Conservation (phyloP, 2,888 invertebrate genomes). For the Folsomia candida region DNA sequence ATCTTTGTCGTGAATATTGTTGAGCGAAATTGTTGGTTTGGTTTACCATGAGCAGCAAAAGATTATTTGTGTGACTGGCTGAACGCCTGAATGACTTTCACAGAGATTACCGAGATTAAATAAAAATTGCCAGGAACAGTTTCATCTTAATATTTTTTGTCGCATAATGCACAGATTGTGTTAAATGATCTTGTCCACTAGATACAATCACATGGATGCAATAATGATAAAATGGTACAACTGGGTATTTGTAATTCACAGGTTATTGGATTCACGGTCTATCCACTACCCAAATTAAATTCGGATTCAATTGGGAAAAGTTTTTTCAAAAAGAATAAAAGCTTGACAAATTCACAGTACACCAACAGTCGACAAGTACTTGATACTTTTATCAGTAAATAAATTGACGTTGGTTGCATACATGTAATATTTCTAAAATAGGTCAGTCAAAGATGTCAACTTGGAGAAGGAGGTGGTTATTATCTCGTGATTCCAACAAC, state of each 20-base stretch:
- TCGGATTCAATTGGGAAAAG: conserved; percentile 73
- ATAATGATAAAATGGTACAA: neutral
- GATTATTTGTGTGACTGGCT: too few relatives aligned
- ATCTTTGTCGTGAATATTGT: too few relatives aligned
- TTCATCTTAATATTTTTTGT: neutral
- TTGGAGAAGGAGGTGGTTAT: conserved; percentile 77
- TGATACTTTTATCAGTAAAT: neutral
- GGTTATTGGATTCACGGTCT: conserved; percentile 83
- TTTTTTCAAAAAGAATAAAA: conserved; percentile 82
- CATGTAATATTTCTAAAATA: conserved; percentile 40
- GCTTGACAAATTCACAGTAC: conserved; percentile 83
- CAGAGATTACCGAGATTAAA: neutral
- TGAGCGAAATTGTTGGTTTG: too few relatives aligned
- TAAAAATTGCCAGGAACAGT: neutral
- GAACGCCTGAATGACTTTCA: neutral
- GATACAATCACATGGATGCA: neutral
- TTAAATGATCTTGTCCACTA: neutral
- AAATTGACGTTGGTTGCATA: neutral
- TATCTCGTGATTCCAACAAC: conserved; percentile 86
- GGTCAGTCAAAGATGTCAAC: conserved; percentile 69
- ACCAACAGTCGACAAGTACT: conserved; percentile 83
- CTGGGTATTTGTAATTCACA: conserved; percentile 47
- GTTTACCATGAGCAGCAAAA: too few relatives aligned
- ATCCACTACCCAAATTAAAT: conserved; percentile 67
- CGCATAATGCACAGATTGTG: neutral